Percentiles rank a stretch among this genome's conserved stretches.
Conservation (phyloP, 2,888 invertebrate species). For the Cerceris rybyensis region DNA sequence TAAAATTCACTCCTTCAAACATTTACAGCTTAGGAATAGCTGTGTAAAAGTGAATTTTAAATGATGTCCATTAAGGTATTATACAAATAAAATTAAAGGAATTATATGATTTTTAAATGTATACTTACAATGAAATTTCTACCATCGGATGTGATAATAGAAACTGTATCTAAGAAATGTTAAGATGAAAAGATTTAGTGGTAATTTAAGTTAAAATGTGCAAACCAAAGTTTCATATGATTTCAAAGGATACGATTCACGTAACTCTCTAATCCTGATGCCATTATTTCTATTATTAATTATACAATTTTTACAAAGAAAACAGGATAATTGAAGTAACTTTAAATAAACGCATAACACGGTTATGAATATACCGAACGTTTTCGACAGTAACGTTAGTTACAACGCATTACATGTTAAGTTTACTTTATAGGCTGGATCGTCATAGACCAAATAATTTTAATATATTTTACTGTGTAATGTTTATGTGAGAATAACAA, state of each 20-base stretch:
- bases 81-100: too few relatives aligned
- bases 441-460: too few relatives aligned
- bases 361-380: constrained; percentile 4
- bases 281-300: constrained; percentile 83
- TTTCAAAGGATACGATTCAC: constrained; percentile 89
- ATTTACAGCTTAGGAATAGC: too few relatives aligned
- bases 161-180: constrained; percentile 88
- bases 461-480: too few relatives aligned
- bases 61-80: too few relatives aligned
- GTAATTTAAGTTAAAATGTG: neutral
- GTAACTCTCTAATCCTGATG: constrained; percentile 92
- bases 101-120: neutral
- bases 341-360: constrained; percentile 21
- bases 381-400: constrained; percentile 4
- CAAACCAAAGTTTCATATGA: constrained; percentile 13
- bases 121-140: constrained; percentile 93
- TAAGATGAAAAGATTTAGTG: constrained; percentile 40
- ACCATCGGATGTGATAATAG: constrained; percentile 97
- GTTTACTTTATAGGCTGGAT: neutral
- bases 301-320: constrained; percentile 9
- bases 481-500: too few relatives aligned
- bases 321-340: constrained; percentile 16
- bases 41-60: too few relatives aligned
- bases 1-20: too few relatives aligned
- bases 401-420: neutral